These are phyloP conservation scores for Dendrocincla tyrannina DNA, from an alignment of 2,797 vertebrate species.

Conservation along the genomic window DNA sequence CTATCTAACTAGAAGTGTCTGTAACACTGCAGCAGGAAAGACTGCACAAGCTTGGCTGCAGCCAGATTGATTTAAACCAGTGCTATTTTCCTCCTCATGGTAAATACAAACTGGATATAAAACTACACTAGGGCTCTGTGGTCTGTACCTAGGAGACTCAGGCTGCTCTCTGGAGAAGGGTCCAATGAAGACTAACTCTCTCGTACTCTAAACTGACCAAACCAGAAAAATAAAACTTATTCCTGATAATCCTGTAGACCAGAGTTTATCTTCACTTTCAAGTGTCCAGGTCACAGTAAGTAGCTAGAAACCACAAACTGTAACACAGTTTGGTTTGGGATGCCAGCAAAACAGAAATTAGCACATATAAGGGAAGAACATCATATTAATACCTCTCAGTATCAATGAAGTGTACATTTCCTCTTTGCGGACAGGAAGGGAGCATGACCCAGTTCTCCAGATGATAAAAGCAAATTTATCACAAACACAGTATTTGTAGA, in stretches of 20 bases:
- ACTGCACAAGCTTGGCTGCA: not conserved
- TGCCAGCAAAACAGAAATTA: not conserved
- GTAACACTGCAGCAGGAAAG: not conserved
- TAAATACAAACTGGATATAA: not conserved
- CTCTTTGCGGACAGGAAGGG: not conserved
- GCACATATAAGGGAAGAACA: fast-evolving
- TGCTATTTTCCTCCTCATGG: not conserved
- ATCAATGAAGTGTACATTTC: not conserved
- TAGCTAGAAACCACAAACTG: not conserved
- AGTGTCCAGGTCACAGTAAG: not conserved
- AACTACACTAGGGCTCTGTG: not conserved
- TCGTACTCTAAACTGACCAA: not conserved
- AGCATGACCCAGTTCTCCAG: not conserved
- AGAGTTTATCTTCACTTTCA: not conserved
- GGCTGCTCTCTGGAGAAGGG: not conserved
- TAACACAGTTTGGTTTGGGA: not conserved
- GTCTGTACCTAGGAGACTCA: not conserved
- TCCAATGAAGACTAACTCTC: not conserved
- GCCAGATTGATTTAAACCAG: not conserved
- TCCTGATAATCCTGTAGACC: not conserved
- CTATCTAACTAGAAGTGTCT: not conserved
- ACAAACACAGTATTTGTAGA: not conserved
- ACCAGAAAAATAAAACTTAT: not conserved
- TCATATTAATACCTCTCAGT: not conserved
- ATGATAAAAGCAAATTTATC: not conserved